phyloP scores from a whole-genome alignment of 2,113 vertebrate genomes.

The Oncorhynchus keta region DNA sequence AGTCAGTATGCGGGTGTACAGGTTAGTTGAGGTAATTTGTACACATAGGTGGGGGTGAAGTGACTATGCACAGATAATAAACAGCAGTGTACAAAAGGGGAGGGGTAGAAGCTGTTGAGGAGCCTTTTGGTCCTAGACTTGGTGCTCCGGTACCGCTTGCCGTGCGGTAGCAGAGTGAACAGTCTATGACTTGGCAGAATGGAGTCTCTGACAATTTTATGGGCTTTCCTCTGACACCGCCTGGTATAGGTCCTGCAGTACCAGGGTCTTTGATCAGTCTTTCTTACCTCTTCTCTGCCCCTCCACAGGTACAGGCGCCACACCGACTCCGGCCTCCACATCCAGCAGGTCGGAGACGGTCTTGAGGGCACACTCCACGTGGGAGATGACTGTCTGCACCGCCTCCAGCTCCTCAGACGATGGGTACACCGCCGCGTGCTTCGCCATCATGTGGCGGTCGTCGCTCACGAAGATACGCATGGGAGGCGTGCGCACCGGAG shows the following conservation, averaged over 20 bases:
- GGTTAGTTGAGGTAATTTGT: no score
- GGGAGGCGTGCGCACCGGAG: slow-evolving; percentile 61
- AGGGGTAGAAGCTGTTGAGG: no score
- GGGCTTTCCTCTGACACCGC: no score
- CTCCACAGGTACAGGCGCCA: slow-evolving; percentile 50
- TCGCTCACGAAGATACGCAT: slow-evolving; percentile 84
- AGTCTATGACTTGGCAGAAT: no score
- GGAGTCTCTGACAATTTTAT: no score
- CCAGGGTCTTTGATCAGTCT: not conserved
- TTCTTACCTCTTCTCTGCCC: slow-evolving; percentile 71
- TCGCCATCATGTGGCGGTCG: slow-evolving; percentile 94
- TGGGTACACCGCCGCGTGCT: slow-evolving; percentile 94
- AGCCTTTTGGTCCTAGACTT: no score
- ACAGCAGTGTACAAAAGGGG: no score
- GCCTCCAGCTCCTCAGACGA: slow-evolving; percentile 89
- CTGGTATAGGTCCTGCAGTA: not conserved
- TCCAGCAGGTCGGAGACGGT: slow-evolving; percentile 90
- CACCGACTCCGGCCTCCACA: slow-evolving; percentile 62
- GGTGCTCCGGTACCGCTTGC: no score
- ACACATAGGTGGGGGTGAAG: no score
- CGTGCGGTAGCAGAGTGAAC: no score
- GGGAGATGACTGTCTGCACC: slow-evolving; percentile 93
- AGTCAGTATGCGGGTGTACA: no score
- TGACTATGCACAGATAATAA: no score
- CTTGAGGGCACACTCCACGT: slow-evolving; percentile 89